Evolutionary conservation across 2,113 vertebrate genomes (phyloP).

Genomic region (Hypanus sabinus): DNA sequence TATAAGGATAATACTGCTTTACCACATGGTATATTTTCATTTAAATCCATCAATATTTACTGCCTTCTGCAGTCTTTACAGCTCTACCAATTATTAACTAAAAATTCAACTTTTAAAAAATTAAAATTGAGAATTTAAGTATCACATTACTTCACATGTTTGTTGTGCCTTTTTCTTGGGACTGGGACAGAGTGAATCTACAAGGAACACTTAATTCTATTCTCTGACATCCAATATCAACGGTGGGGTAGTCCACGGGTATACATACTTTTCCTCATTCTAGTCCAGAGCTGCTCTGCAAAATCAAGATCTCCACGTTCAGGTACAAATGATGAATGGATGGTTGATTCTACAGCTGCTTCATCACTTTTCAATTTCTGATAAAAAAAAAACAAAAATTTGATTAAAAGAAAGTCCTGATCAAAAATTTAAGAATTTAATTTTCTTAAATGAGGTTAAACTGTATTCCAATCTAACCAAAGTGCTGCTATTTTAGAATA

Average conservation of each 20-base stretch:
- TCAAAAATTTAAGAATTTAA: background rate
- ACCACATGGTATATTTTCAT: background rate
- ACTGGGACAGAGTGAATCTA: background rate
- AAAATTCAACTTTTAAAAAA: background rate
- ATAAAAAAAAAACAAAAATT: background rate
- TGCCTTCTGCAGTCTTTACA: background rate
- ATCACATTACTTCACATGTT: background rate
- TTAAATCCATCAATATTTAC: background rate
- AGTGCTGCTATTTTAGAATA: background rate
- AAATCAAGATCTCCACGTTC: slow-evolving; percentile 84
- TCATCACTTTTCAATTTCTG: slow-evolving; percentile 56
- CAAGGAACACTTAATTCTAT: background rate
- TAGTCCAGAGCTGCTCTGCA: slow-evolving; percentile 84
- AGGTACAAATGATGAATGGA: slow-evolving; percentile 61
- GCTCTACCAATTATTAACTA: background rate
- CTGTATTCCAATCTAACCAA: background rate
- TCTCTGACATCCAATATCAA: background rate
- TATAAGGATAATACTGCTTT: background rate
- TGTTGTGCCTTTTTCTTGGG: background rate
- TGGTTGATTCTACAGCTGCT: slow-evolving; percentile 55
- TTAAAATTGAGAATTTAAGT: background rate
- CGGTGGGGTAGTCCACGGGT: background rate
- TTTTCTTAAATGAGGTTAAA: background rate
- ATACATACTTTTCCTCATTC: slow-evolving; percentile 75
- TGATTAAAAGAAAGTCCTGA: background rate